A percentile compares a stretch with the other conserved stretches of the same genome.
Evolutionary conservation across 1,140 invertebrate species (phyloP).

Genomic region (Bacillus rossius): DNA sequence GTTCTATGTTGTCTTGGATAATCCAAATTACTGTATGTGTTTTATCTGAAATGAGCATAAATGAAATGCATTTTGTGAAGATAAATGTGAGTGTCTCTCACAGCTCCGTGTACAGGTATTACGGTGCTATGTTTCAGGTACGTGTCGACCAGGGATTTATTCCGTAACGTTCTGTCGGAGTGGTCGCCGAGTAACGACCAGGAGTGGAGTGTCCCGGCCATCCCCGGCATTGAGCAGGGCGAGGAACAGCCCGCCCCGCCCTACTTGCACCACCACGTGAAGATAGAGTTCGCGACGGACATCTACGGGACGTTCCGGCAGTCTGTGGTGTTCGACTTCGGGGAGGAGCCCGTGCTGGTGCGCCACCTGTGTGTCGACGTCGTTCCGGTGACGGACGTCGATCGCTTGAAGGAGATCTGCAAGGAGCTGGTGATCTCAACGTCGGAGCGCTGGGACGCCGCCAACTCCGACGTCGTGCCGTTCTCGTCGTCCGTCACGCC

Average conservation of each 20-base stretch:
- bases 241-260: constrained; percentile 13
- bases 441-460: constrained; percentile 54
- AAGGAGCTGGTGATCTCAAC: constrained; percentile 53
- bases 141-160: constrained; percentile 4
- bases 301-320: constrained; percentile 80
- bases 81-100: too few relatives aligned
- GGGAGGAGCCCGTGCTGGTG: constrained; percentile 60
- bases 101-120: too few relatives aligned
- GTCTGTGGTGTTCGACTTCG: constrained; percentile 74
- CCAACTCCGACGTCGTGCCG: constrained; percentile 51
- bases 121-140: constrained; percentile 5
- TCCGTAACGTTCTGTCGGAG: constrained; percentile 13
- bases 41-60: too few relatives aligned
- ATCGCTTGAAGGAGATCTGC: constrained; percentile 60
- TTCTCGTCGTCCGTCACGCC: constrained; percentile 45
- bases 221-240: constrained; percentile 17
- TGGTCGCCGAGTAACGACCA: constrained; percentile 42
- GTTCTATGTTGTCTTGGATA: not conserved
- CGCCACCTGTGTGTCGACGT: constrained; percentile 74
- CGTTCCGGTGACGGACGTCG: constrained; percentile 58
- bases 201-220: constrained; percentile 44
- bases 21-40: too few relatives aligned
- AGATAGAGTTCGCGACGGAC: constrained; percentile 62
- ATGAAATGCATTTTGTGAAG: too few relatives aligned
- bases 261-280: constrained; percentile 49